A percentile compares a stretch with the other conserved stretches of the same genome.
Conservation (phyloP, 2,113 vertebrate genomes). For the Phainopepla nitens region DNA sequence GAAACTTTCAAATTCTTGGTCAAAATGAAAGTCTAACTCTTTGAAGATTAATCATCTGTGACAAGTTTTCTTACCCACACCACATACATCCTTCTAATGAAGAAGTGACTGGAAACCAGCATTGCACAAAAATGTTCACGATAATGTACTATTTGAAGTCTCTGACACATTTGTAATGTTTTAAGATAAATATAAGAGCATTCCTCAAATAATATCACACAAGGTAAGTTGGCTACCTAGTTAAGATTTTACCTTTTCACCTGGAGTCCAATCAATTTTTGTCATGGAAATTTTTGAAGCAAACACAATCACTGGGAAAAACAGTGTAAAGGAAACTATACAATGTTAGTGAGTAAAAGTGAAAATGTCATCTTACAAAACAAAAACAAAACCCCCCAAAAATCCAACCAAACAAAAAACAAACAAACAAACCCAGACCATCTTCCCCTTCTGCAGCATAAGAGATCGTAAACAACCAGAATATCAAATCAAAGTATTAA, state of each 20-base stretch:
- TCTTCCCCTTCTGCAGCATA: not conserved
- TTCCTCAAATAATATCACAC: not conserved
- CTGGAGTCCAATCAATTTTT: slow-evolving; percentile 76
- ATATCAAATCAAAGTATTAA: not conserved
- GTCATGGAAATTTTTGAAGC: slow-evolving; percentile 73
- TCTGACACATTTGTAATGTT: not conserved
- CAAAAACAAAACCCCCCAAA: not conserved
- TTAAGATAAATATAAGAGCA: not conserved
- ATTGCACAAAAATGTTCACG: not conserved
- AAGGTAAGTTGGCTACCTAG: not conserved
- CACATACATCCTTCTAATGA: not conserved
- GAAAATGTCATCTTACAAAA: not conserved
- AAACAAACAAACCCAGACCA: not conserved
- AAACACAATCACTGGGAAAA: slow-evolving; percentile 77
- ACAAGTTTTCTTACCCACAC: not conserved
- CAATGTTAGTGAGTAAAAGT: not conserved
- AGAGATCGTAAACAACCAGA: not conserved
- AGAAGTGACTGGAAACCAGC: not conserved
- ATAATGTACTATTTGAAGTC: not conserved
- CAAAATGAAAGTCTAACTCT: not conserved
- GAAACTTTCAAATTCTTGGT: not conserved
- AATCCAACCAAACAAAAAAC: not conserved
- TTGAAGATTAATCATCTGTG: rapidly evolving
- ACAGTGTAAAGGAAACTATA: slow-evolving; percentile 68
- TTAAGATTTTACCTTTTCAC: slow-evolving; percentile 78